Evolutionary conservation across 2,797 vertebrate species (phyloP).

Genomic region (Scomberomorus guttatus): DNA sequence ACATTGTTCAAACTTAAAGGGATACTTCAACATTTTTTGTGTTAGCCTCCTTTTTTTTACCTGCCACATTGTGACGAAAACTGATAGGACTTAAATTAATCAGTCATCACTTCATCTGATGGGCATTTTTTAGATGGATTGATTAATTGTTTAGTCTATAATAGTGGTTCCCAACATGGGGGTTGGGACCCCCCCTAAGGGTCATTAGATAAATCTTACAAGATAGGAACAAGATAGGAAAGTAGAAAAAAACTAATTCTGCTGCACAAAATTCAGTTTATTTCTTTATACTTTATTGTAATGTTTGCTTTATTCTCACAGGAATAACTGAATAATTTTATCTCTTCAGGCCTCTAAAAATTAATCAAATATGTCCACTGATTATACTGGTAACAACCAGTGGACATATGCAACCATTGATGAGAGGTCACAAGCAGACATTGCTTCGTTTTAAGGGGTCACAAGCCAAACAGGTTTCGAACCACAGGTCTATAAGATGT

Average conservation of each 20-base stretch:
- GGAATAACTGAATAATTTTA: not conserved
- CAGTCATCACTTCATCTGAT: not conserved
- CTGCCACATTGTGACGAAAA: not conserved
- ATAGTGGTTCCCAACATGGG: not conserved
- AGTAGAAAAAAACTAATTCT: too few relatives aligned
- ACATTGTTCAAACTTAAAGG: conserved; percentile 26
- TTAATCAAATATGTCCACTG: not conserved
- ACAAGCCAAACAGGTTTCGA: too few relatives aligned
- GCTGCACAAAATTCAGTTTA: not conserved
- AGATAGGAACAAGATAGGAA: not conserved
- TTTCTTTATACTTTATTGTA: not conserved
- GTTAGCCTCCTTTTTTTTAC: conserved; percentile 3
- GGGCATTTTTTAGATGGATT: not conserved
- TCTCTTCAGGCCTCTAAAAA: not conserved
- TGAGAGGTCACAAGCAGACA: too few relatives aligned
- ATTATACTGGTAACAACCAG: not conserved
- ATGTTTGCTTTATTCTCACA: not conserved
- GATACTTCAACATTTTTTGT: conserved; percentile 39
- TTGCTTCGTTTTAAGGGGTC: too few relatives aligned
- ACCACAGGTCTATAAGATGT: not conserved
- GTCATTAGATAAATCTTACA: not conserved
- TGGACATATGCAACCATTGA: not conserved
- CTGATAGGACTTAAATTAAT: not conserved
- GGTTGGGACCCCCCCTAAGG: too few relatives aligned
- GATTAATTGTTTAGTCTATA: not conserved